phyloP scores from a whole-genome alignment of 2,113 vertebrate species.

The Electrona antarctica region DNA sequence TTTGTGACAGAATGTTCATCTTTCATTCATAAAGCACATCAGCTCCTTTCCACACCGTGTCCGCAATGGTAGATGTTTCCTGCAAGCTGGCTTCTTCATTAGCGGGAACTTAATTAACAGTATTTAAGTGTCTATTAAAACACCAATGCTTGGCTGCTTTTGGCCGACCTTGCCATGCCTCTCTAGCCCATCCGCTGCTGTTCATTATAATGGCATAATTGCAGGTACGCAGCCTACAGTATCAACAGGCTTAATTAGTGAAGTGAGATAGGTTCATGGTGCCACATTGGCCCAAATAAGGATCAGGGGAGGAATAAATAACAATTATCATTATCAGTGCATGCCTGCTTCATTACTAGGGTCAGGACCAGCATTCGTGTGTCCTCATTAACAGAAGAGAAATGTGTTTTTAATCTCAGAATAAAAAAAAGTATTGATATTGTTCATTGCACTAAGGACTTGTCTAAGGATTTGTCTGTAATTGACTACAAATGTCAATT shows the following conservation, averaged over 20 bases:
- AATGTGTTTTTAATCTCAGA: slow-evolving; percentile 45
- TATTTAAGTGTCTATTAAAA: slow-evolving; percentile 84
- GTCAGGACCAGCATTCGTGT: slow-evolving; percentile 54
- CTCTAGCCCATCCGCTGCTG: slow-evolving; percentile 63
- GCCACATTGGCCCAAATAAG: slow-evolving; percentile 75
- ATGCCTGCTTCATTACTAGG: slow-evolving; percentile 67
- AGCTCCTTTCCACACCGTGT: slow-evolving; percentile 35
- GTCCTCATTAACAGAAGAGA: slow-evolving; percentile 69
- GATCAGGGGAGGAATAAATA: slow-evolving; percentile 73
- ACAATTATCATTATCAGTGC: slow-evolving; percentile 73
- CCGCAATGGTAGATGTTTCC: slow-evolving; percentile 62
- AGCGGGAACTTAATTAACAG: slow-evolving; percentile 80
- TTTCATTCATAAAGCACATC: slow-evolving; percentile 51
- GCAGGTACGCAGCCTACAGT: slow-evolving; percentile 78
- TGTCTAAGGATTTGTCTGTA: background rate
- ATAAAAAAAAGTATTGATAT: slow-evolving; percentile 47
- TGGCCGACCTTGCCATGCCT: slow-evolving; percentile 73
- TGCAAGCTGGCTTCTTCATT: slow-evolving; percentile 66
- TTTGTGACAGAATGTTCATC: slow-evolving; percentile 54
- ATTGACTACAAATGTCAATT: too few species aligned
- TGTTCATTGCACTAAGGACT: slow-evolving; percentile 46
- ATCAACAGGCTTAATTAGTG: slow-evolving; percentile 81
- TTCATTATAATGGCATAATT: slow-evolving; percentile 83
- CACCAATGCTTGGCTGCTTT: slow-evolving; percentile 76
- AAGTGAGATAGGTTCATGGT: slow-evolving; percentile 73